Evolutionary conservation across 2,797 vertebrate species (phyloP).

Genomic region (Sebastes itinus): DNA sequence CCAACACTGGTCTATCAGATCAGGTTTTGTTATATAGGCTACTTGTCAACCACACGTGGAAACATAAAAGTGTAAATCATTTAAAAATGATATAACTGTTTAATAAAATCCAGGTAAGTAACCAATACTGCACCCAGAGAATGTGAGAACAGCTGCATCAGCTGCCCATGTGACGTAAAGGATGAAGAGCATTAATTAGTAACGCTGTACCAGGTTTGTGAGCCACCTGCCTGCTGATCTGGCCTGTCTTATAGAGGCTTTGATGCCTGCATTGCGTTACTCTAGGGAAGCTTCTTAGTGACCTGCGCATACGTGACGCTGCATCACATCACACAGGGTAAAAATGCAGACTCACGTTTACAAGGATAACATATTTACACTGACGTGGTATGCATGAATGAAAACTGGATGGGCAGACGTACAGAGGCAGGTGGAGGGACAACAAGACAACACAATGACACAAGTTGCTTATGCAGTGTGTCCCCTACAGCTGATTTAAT

Average conservation of each 20-base stretch:
- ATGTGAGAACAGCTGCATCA: background rate
- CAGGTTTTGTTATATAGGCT: background rate
- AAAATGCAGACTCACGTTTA: background rate
- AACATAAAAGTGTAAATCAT: background rate
- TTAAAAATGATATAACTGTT: background rate
- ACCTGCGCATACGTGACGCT: background rate
- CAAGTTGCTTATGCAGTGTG: background rate
- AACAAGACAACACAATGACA: background rate
- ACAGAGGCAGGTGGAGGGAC: background rate
- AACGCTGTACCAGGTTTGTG: background rate
- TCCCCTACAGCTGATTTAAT: conserved; percentile 19
- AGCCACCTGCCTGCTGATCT: conserved; percentile 32
- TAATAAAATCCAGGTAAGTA: background rate
- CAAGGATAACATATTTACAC: too few relatives aligned
- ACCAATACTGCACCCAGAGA: background rate
- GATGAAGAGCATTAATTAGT: conserved; percentile 13
- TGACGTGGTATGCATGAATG: background rate
- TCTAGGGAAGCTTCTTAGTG: conserved; percentile 43
- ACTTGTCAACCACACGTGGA: background rate
- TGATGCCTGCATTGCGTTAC: background rate
- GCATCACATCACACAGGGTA: background rate
- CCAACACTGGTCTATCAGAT: background rate
- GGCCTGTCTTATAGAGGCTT: background rate
- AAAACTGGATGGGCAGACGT: background rate
- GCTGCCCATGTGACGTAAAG: conserved; percentile 5